Conservation (phyloP, 2,797 vertebrate species). For the Odontamblyopus rebecca region DNA sequence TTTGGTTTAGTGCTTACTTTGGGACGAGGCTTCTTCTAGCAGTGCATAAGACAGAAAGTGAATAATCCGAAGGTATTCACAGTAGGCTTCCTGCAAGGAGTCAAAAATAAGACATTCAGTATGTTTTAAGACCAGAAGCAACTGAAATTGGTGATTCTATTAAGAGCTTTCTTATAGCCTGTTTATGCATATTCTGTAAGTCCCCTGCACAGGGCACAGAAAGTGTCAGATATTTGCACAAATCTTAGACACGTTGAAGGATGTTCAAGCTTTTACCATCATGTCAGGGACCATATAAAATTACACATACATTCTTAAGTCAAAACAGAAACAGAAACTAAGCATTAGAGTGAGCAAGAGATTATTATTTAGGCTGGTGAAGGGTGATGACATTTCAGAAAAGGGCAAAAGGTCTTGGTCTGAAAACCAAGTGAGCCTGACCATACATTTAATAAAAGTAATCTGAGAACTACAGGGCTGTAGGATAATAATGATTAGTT, state of each 20-base stretch:
- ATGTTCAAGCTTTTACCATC: neutral
- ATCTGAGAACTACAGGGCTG: too few species aligned
- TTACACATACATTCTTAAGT: neutral
- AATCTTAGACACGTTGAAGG: neutral
- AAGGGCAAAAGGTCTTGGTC: too few species aligned
- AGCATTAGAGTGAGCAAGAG: neutral
- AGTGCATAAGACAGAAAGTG: slow-evolving; percentile 86
- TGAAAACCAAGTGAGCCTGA: too few species aligned
- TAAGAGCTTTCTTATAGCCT: neutral
- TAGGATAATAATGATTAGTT: too few species aligned
- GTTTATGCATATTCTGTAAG: neutral
- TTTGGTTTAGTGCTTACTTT: slow-evolving; percentile 68
- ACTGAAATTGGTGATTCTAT: neutral
- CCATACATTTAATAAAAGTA: too few species aligned
- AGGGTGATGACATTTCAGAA: neutral
- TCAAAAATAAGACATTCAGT: slow-evolving; percentile 6
- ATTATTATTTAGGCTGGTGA: neutral
- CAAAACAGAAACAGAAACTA: neutral
- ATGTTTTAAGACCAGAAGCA: neutral
- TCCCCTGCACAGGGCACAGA: neutral
- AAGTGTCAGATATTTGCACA: neutral
- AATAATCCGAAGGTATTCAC: slow-evolving; percentile 88
- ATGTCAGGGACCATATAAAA: too few species aligned
- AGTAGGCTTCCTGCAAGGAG: slow-evolving; percentile 86
- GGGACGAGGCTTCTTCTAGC: slow-evolving; percentile 79